phyloP scores from a whole-genome alignment of 64 coral and sea anemone genomes.

The Exaiptasia diaphana region DNA sequence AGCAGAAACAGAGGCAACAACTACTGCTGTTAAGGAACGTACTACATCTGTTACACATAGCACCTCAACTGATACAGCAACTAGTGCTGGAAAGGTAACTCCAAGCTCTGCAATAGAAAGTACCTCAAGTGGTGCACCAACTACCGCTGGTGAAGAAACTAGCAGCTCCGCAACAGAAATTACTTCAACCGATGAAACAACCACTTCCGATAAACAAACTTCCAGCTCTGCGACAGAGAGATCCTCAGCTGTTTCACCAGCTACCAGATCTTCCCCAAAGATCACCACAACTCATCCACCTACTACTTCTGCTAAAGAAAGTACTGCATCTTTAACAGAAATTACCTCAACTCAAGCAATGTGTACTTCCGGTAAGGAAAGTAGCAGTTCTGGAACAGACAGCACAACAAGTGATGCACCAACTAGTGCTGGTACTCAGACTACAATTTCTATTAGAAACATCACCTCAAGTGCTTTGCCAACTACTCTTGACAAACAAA shows the following conservation, averaged over 20 bases:
- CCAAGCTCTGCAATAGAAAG: neutral
- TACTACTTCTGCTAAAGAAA: neutral
- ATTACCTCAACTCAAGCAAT: neutral
- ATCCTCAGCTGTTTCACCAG: neutral
- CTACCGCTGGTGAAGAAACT: neutral
- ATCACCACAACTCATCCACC: neutral
- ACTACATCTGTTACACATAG: neutral
- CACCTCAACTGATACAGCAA: neutral
- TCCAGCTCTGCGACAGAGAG: neutral
- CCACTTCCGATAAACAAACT: neutral
- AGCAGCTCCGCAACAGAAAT: neutral
- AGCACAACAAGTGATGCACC: neutral
- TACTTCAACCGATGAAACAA: neutral
- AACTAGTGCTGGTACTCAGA: neutral
- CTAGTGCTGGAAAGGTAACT: neutral
- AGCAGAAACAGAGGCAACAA: neutral
- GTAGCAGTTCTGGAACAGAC: neutral
- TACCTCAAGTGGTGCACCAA: neutral
- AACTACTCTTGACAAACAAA: neutral
- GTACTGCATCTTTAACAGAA: neutral
- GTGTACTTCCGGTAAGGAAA: no score
- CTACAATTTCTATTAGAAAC: neutral
- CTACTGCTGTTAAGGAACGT: neutral
- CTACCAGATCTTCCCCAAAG: neutral
- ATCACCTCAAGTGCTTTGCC: neutral